Evolutionary conservation across 2,888 invertebrate genomes (phyloP).

Genomic region (Anoncus sp.): DNA sequence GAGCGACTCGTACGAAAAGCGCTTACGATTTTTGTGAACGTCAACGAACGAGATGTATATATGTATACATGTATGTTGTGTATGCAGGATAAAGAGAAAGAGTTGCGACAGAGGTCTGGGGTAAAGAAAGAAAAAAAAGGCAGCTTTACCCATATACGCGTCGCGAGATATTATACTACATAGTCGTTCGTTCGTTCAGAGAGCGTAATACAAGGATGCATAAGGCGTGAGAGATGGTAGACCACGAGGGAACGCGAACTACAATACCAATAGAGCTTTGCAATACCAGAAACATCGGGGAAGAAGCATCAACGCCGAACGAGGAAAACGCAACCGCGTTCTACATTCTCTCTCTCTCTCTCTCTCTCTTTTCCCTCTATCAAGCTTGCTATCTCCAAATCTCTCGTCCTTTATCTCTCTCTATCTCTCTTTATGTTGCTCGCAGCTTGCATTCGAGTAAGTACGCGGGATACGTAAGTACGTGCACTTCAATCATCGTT

Average conservation of each 20-base stretch:
- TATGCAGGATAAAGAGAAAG: slow-evolving; percentile 2
- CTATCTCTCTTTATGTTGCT: slow-evolving; percentile 48
- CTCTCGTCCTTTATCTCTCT: slow-evolving; percentile 30
- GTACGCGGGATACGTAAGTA: slow-evolving; percentile 77
- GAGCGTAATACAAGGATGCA: slow-evolving; percentile 19
- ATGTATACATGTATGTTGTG: background rate
- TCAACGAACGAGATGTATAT: slow-evolving; percentile 1
- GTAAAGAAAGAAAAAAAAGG: slow-evolving; percentile 47
- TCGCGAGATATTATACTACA: slow-evolving; percentile 37
- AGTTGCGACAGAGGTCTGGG: slow-evolving; percentile 8
- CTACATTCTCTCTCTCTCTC: slow-evolving; percentile 17
- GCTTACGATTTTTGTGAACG: slow-evolving; percentile 54
- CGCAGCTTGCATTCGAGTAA: slow-evolving; percentile 71
- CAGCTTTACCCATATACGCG: slow-evolving; percentile 44
- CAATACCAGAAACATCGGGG: slow-evolving; percentile 49
- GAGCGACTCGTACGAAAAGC: slow-evolving; percentile 48
- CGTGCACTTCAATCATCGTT: slow-evolving; percentile 81
- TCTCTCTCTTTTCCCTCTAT: slow-evolving; percentile 12
- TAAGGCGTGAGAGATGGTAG: slow-evolving; percentile 24
- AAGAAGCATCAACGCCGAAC: slow-evolving; percentile 54
- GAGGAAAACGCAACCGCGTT: slow-evolving; percentile 48
- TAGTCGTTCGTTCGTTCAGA: slow-evolving; percentile 43
- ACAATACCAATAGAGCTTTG: slow-evolving; percentile 62
- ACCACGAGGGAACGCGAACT: slow-evolving; percentile 44
- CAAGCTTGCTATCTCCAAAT: slow-evolving; percentile 22